Evolutionary conservation across 2,113 vertebrate species (phyloP).

Genomic region (Petrocephalus zakoni): DNA sequence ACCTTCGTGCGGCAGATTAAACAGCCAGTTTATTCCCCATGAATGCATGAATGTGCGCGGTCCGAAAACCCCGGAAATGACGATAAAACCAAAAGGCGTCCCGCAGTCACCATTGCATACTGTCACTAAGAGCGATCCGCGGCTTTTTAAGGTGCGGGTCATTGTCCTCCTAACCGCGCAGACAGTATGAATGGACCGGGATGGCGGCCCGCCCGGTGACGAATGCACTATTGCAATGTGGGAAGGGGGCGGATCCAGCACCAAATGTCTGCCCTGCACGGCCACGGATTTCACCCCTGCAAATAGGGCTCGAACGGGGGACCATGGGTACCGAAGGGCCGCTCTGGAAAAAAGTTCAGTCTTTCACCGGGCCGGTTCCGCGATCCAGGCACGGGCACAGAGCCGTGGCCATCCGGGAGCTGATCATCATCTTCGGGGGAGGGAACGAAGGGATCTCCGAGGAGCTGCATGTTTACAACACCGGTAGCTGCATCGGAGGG

Average conservation of each 20-base stretch:
- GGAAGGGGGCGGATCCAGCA: constrained; percentile 21
- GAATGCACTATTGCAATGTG: constrained; percentile 24
- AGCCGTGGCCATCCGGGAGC: constrained; percentile 81
- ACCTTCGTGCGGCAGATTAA: background rate
- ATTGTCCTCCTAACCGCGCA: background rate
- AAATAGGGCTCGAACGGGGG: constrained; percentile 3
- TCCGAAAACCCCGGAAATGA: background rate
- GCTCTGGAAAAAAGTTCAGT: constrained; percentile 78
- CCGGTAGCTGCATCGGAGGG: constrained; percentile 58
- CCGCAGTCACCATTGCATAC: background rate
- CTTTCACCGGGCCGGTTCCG: constrained; percentile 79
- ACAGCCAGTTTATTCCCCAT: background rate
- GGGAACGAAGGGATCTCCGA: constrained; percentile 92
- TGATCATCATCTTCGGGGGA: constrained; percentile 86
- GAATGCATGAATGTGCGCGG: background rate
- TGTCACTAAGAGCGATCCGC: background rate
- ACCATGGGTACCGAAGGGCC: constrained; percentile 60
- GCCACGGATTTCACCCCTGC: background rate
- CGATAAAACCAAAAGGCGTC: background rate
- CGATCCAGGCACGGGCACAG: constrained; percentile 87
- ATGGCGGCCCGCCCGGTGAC: background rate
- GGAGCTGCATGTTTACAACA: constrained; percentile 92
- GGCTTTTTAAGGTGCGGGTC: background rate
- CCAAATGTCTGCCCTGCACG: background rate
- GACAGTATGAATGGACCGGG: background rate